These are phyloP conservation scores for Cydia strobilella DNA, from an alignment of 1,140 invertebrate genomes.

Conservation along the genomic window DNA sequence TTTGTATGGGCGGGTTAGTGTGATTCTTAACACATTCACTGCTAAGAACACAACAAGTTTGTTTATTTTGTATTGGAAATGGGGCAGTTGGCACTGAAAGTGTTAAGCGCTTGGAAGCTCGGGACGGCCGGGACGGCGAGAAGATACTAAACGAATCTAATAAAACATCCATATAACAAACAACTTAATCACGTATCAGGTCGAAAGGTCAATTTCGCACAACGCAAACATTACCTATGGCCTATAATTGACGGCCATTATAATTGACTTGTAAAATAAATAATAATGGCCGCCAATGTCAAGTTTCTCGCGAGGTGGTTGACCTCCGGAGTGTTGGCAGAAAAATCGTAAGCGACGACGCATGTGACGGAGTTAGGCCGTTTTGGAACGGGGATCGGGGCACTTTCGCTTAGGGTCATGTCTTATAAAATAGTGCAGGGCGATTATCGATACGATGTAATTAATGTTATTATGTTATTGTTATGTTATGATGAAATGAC, in stretches of 20 bases:
- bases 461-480: not conserved
- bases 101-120: too few species aligned
- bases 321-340: not conserved
- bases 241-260: not conserved
- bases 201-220: too few species aligned
- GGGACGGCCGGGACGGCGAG: too few species aligned
- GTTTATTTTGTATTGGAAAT: too few species aligned
- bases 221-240: not conserved
- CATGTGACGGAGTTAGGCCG: not conserved
- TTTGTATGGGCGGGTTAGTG: too few species aligned
- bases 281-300: constrained; percentile 9
- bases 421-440: constrained; percentile 13
- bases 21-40: too few species aligned
- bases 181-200: too few species aligned
- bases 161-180: too few species aligned
- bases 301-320: constrained; percentile 12
- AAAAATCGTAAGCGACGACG: not conserved
- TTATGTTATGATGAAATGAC: too few species aligned
- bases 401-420: constrained; percentile 28
- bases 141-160: too few species aligned
- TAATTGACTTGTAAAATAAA: not conserved
- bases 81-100: too few species aligned
- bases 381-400: not conserved
- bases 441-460: not conserved
- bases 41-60: too few species aligned